These are phyloP conservation scores for Sebastes itinus DNA, from an alignment of 2,797 vertebrate genomes.

Conservation along the genomic window DNA sequence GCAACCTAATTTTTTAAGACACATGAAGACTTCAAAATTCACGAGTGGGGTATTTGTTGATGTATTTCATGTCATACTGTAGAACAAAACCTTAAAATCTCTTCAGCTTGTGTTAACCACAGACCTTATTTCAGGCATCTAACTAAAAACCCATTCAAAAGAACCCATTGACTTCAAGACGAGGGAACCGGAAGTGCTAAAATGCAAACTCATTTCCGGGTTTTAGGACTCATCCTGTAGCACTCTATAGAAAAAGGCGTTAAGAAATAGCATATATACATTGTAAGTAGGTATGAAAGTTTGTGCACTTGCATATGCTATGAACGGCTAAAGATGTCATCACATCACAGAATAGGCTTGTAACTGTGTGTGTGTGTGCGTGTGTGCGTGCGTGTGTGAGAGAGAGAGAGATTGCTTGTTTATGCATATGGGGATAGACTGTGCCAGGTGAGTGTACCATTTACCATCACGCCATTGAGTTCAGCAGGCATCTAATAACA, in stretches of 20 bases:
- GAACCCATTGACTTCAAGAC: too few species aligned
- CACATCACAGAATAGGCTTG: slow-evolving; percentile 18
- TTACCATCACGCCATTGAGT: slow-evolving; percentile 79
- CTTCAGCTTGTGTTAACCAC: too few species aligned
- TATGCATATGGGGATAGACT: slow-evolving; percentile 67
- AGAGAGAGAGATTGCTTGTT: slow-evolving; percentile 65
- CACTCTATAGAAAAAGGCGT: background rate
- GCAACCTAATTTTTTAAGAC: too few species aligned
- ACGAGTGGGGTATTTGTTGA: too few species aligned
- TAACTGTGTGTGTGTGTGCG: background rate
- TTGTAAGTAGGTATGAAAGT: background rate
- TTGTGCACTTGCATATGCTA: slow-evolving; percentile 7
- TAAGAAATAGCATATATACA: background rate
- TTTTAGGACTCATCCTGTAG: too few species aligned
- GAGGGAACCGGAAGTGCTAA: too few species aligned
- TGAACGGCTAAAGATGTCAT: slow-evolving; percentile 43
- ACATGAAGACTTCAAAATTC: too few species aligned
- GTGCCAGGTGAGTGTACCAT: slow-evolving; percentile 75
- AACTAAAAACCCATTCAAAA: too few species aligned
- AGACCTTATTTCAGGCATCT: too few species aligned
- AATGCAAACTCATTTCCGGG: too few species aligned
- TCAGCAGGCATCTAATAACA: slow-evolving; percentile 83
- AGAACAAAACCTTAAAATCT: too few species aligned
- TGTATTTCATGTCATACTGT: too few species aligned
- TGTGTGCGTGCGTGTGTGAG: background rate